A percentile compares a stretch with the other conserved stretches of the same genome.
phyloP scores from a whole-genome alignment of 1,140 invertebrate species.

The Atta texana region DNA sequence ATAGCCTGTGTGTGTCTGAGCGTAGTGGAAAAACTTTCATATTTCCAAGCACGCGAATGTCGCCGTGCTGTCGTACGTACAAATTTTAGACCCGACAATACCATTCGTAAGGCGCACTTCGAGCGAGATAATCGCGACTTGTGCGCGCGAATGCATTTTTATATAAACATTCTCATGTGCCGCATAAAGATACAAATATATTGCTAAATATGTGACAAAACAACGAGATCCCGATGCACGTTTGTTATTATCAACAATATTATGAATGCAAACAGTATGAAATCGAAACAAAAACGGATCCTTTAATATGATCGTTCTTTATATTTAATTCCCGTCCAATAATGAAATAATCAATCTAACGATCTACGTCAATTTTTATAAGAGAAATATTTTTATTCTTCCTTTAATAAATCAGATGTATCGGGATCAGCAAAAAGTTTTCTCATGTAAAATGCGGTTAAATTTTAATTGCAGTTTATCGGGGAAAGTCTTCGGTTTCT shows the following conservation, averaged over 20 bases:
- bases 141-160: slow-evolving; percentile 47
- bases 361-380: background rate
- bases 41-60: slow-evolving; percentile 60
- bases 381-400: background rate
- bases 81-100: slow-evolving; percentile 57
- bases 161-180: slow-evolving; percentile 6
- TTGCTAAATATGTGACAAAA: slow-evolving; percentile 31
- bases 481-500: background rate
- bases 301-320: background rate
- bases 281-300: background rate
- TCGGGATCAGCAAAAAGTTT: background rate
- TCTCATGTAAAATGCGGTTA: background rate
- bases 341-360: slow-evolving; percentile 32
- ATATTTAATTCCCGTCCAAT: slow-evolving; percentile 3
- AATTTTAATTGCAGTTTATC: slow-evolving; percentile 19
- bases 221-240: slow-evolving; percentile 20
- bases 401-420: background rate
- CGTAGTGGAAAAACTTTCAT: slow-evolving; percentile 66
- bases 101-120: slow-evolving; percentile 38
- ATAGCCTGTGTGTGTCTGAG: slow-evolving; percentile 26
- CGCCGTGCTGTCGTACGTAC: slow-evolving; percentile 54
- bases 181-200: slow-evolving; percentile 45
- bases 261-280: slow-evolving; percentile 12
- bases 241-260: slow-evolving; percentile 23
- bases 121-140: slow-evolving; percentile 56